Base-by-base conservation (phyloP, 1,140 invertebrate species). In the Proales similis region DNA sequence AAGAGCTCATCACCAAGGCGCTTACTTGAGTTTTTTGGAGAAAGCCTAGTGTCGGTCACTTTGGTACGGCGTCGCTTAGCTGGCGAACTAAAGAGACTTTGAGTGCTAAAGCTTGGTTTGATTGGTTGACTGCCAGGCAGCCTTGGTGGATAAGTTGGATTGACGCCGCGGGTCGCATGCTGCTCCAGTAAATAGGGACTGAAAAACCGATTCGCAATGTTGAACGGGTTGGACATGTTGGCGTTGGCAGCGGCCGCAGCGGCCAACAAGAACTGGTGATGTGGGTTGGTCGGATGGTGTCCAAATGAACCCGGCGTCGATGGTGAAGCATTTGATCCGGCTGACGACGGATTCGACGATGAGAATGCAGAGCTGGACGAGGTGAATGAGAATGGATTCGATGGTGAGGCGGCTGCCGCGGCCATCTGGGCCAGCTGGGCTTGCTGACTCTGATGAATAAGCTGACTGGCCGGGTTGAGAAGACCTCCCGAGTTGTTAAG, bases 101-200 rank as follows among this genome's bases (percentile, higher is more conserved):
- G 14, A 36, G 9, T 36, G 14, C 14, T 36, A 9, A 14, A 36
- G 14, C 33, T 36, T 9, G 14, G 14, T 9, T 36, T 9, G 14
- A 9, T 36, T 9, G 4, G 7, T 11, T 4, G 1, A 4, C n/a
- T 32, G 19, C 26, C n/a, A 5, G 17, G 12, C 5, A 27, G n/a
- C 9, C 14, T 24, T 7, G 36, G 11, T 48, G 30, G 47, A 3
- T 11, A 11, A 27, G 7, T 39, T 0, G 51, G 27, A 19, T 36
- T 53, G 9, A 22, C 20, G 30, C 20, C 24, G 4, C 30, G 47
- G 36, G 27, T 48, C 30, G 47, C 36, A n/a, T 53, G 48, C 27
- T 53, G 48, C 14, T 57, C 51, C n/a, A 57, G 14, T 36, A 57
- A 39, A 30, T 57, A 57, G 22, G 51, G 51, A 17, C 36, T 57